These are phyloP conservation scores for Aphis craccivora DNA, from an alignment of 1,140 invertebrate genomes.

Conservation along the genomic window DNA sequence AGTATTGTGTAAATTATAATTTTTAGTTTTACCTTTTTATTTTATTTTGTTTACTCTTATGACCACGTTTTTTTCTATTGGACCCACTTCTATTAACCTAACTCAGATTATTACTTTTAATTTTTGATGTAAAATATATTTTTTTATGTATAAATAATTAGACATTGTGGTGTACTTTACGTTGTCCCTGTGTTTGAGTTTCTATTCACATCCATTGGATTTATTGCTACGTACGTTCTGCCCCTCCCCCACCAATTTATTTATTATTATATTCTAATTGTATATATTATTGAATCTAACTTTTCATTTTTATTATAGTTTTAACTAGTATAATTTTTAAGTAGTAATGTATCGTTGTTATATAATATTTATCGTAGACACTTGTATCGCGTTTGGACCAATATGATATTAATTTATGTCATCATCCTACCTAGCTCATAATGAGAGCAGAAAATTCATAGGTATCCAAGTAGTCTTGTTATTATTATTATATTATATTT, in stretches of 20 bases:
- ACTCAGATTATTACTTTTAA: not conserved
- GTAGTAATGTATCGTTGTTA: not conserved
- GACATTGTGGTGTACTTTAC: not conserved
- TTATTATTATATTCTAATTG: not conserved
- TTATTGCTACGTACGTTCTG: not conserved
- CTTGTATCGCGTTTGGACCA: slow-evolving; percentile 14
- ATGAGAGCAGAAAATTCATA: not conserved
- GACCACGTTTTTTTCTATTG: not conserved
- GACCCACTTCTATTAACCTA: too few species aligned
- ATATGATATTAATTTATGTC: slow-evolving; percentile 15
- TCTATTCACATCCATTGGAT: not conserved
- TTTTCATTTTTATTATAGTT: not conserved
- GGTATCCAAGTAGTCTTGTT: not conserved
- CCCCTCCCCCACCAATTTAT: not conserved
- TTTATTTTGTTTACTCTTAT: not conserved
- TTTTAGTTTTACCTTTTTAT: not conserved
- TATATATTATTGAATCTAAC: not conserved
- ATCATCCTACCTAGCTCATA: not conserved
- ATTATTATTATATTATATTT: not conserved
- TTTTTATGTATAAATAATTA: not conserved
- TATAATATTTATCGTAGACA: slow-evolving; percentile 25
- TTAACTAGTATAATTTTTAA: not conserved
- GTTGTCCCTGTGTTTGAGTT: not conserved
- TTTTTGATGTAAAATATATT: not conserved
- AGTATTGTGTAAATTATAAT: not conserved